These are phyloP conservation scores for Drosophila monieri DNA, from an alignment of 2,888 invertebrate genomes.

Conservation along the genomic window DNA sequence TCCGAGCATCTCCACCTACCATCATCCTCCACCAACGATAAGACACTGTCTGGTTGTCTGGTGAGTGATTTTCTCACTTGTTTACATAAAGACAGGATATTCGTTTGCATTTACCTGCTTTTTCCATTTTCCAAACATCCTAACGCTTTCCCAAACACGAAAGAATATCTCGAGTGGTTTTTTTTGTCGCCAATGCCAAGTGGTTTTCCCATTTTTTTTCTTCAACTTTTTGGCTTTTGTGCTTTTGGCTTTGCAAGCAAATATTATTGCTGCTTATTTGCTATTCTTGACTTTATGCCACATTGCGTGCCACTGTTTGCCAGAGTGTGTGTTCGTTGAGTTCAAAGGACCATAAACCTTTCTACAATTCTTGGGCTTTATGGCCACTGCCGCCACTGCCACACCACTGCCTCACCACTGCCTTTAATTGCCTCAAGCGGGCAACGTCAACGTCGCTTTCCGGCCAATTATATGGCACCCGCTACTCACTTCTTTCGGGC, in stretches of 20 bases:
- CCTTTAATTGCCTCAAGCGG: constrained; percentile 45
- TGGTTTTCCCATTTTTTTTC: background rate
- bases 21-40: too few species aligned
- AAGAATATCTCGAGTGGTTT: constrained; percentile 18
- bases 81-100: constrained; percentile 4
- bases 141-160: background rate
- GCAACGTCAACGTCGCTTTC: constrained; percentile 59
- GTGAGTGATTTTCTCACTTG: background rate
- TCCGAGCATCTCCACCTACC: background rate
- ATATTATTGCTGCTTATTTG: constrained; percentile 51
- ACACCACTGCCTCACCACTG: too few species aligned
- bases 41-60: too few species aligned
- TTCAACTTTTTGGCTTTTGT: too few species aligned
- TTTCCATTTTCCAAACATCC: background rate
- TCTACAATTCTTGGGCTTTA: too few species aligned
- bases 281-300: constrained; percentile 52
- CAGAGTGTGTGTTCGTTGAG: constrained; percentile 12
- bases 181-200: background rate
- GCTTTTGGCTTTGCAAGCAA: constrained; percentile 1
- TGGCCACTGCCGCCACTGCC: too few species aligned
- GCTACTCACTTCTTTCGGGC: constrained; percentile 20
- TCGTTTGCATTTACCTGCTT: constrained; percentile 5
- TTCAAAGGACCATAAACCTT: constrained; percentile 49
- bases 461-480: constrained; percentile 62
- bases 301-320: constrained; percentile 54